phyloP scores from a whole-genome alignment of 2,888 invertebrate species.

The Phyto melanocephala region DNA sequence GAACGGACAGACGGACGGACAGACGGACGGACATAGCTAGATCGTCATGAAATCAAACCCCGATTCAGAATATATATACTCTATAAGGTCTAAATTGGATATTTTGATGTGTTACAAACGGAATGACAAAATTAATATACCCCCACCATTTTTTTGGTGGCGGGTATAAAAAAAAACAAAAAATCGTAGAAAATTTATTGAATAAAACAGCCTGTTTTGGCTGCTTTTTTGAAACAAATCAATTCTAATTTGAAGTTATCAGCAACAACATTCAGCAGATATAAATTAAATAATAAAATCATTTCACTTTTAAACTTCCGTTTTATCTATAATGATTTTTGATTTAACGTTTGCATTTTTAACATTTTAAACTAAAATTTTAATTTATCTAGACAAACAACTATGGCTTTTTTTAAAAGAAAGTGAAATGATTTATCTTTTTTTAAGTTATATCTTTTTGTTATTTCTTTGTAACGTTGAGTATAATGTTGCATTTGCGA shows the following conservation, averaged over 20 bases:
- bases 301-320: background rate
- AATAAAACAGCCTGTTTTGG: background rate
- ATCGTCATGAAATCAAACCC: too few relatives aligned
- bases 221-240: background rate
- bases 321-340: too few relatives aligned
- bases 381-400: background rate
- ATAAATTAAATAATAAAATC: conserved; percentile 17
- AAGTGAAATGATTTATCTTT: background rate
- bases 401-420: background rate
- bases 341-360: background rate
- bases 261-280: background rate
- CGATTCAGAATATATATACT: too few relatives aligned
- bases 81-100: too few relatives aligned
- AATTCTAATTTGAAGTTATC: background rate
- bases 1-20: too few relatives aligned
- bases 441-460: too few relatives aligned
- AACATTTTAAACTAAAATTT: background rate
- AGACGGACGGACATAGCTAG: too few relatives aligned
- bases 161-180: too few relatives aligned
- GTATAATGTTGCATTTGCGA: background rate
- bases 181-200: conserved; percentile 22
- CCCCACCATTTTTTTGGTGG: too few relatives aligned
- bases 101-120: too few relatives aligned
- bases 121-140: too few relatives aligned
- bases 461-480: background rate